Percentiles rank a stretch among this genome's conserved stretches.
Conservation (phyloP, 2,797 vertebrate genomes). For the Erpetoichthys calabaricus region DNA sequence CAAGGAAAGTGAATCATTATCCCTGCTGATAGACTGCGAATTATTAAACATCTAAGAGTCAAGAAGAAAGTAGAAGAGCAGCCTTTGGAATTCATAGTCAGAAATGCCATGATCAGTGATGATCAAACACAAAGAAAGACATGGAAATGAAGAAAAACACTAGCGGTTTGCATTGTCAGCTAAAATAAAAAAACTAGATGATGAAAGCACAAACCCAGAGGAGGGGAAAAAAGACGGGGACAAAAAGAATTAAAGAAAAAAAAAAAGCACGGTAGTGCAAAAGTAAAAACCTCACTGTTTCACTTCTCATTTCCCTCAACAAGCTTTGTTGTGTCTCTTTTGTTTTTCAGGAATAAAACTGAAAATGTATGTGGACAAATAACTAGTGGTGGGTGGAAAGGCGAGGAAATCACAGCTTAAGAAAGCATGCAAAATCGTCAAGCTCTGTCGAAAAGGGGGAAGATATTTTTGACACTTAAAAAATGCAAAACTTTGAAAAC, state of each 20-base stretch:
- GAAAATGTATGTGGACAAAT: no score
- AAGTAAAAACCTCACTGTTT: background rate
- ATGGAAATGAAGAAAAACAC: background rate
- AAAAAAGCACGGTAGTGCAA: background rate
- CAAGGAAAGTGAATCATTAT: constrained; percentile 35
- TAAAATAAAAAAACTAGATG: constrained; percentile 1
- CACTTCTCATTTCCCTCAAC: background rate
- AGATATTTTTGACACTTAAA: background rate
- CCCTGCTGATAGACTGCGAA: constrained; percentile 16
- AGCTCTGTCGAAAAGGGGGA: background rate
- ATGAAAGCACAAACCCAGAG: background rate
- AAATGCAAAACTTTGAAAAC: background rate
- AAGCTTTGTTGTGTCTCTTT: background rate
- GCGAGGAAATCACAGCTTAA: no score
- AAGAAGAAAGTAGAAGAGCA: background rate
- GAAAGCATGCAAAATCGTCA: no score
- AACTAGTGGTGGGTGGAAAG: no score
- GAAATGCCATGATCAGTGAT: constrained; percentile 26
- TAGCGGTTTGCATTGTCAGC: constrained; percentile 8
- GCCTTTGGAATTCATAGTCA: background rate
- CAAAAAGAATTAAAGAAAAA: constrained; percentile 1
- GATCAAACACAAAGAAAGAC: constrained; percentile 17
- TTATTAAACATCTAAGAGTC: constrained; percentile 16
- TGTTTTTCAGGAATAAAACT: background rate
- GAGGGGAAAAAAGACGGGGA: constrained; percentile 1